These are phyloP conservation scores for Carassius carassius DNA, from an alignment of 2,113 vertebrate genomes.

Conservation along the genomic window DNA sequence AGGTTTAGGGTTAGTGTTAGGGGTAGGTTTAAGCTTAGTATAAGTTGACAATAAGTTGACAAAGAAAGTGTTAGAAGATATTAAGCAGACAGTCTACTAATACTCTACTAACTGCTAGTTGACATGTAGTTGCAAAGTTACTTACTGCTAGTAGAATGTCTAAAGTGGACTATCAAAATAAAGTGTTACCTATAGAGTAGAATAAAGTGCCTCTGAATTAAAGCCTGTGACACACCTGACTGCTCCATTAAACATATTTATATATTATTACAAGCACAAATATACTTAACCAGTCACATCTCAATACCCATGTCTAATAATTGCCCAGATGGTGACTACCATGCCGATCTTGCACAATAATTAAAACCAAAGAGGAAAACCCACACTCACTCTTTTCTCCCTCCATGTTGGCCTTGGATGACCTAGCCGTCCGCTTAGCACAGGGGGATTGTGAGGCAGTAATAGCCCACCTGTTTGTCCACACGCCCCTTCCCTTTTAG, in stretches of 20 bases:
- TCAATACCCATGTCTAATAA: constrained; percentile 58
- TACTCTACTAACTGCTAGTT: too few relatives aligned
- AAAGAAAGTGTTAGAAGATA: too few relatives aligned
- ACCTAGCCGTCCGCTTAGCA: constrained; percentile 24
- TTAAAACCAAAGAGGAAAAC: constrained; percentile 45
- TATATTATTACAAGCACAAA: constrained; percentile 41
- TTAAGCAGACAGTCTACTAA: too few relatives aligned
- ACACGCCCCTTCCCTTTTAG: constrained; percentile 47
- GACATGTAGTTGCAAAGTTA: too few relatives aligned
- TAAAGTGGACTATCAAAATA: too few relatives aligned
- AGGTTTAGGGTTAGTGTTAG: too few relatives aligned
- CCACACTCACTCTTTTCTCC: constrained; percentile 40
- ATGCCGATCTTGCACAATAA: constrained; percentile 45
- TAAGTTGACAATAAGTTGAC: too few relatives aligned
- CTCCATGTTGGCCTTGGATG: constrained; percentile 48
- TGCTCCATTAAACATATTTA: constrained; percentile 44
- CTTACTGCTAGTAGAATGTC: too few relatives aligned
- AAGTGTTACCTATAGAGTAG: background rate
- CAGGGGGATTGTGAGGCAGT: constrained; percentile 14
- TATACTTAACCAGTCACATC: constrained; percentile 35
- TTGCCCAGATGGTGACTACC: constrained; percentile 58
- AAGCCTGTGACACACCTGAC: constrained; percentile 48
- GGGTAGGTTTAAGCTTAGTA: too few relatives aligned
- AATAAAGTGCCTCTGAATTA: constrained; percentile 28
- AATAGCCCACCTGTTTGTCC: constrained; percentile 57